phyloP scores from a whole-genome alignment of 1,140 invertebrate species.

The Halictus rubicundus region DNA sequence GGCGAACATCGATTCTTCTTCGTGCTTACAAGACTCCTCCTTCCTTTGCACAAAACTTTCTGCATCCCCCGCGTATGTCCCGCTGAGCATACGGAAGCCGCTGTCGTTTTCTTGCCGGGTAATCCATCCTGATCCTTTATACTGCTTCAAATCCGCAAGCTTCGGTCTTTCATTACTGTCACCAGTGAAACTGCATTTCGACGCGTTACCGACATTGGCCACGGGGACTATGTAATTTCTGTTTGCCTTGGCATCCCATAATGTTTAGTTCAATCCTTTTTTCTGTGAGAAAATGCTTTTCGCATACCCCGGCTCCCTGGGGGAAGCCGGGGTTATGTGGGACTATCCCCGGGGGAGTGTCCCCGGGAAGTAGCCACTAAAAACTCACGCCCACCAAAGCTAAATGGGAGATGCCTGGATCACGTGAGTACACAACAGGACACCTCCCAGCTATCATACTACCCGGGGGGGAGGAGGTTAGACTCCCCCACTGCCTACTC shows the following conservation, averaged over 20 bases:
- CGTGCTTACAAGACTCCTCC: conserved; percentile 33
- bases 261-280: neutral
- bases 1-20: conserved; percentile 51
- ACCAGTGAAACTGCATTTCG: neutral
- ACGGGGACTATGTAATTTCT: neutral
- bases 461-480: too few relatives aligned
- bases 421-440: too few relatives aligned
- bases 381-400: too few relatives aligned
- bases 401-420: too few relatives aligned
- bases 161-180: conserved; percentile 25
- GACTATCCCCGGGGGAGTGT: too few relatives aligned
- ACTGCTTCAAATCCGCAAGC: conserved; percentile 19
- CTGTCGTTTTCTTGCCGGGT: conserved; percentile 23
- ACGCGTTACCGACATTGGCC: neutral
- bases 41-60: conserved; percentile 22
- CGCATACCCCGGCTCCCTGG: too few relatives aligned
- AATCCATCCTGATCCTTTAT: conserved; percentile 42
- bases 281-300: too few relatives aligned
- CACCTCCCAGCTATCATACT: too few relatives aligned
- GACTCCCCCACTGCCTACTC: too few relatives aligned
- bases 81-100: conserved; percentile 21
- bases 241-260: neutral
- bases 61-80: conserved; percentile 36
- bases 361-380: too few relatives aligned
- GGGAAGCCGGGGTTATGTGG: too few relatives aligned